These are phyloP conservation scores for Hippoglossus stenolepis DNA, from an alignment of 2,113 vertebrate species.

Conservation along the genomic window DNA sequence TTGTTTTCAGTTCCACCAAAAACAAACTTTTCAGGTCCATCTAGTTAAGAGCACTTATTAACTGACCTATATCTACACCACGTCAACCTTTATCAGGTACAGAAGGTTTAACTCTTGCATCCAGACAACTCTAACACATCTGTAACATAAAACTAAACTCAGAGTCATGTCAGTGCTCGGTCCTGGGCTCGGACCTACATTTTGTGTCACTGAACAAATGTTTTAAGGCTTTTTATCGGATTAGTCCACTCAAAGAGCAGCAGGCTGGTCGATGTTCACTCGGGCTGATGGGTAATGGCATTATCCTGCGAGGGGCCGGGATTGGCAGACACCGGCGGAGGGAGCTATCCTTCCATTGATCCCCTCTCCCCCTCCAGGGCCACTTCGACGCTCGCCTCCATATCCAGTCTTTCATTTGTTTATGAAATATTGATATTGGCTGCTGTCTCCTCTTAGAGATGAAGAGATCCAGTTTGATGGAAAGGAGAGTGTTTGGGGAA, in stretches of 20 bases:
- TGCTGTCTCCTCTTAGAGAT: conserved; percentile 64
- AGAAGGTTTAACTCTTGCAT: too few species aligned
- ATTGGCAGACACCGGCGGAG: conserved; percentile 68
- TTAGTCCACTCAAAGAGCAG: conserved; percentile 79
- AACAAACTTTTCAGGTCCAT: too few species aligned
- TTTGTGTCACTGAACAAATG: conserved; percentile 83
- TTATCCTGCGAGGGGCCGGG: conserved; percentile 67
- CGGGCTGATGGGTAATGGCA: conserved; percentile 79
- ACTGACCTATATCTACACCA: too few species aligned
- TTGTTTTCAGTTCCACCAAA: too few species aligned
- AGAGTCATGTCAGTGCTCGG: background rate
- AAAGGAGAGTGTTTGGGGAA: background rate
- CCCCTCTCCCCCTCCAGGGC: conserved; percentile 38
- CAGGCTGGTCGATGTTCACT: conserved; percentile 79
- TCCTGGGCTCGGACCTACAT: conserved; percentile 49
- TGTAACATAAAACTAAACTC: too few species aligned
- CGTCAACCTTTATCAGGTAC: too few species aligned
- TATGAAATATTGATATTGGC: conserved; percentile 86
- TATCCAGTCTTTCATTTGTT: conserved; percentile 77
- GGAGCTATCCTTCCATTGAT: conserved; percentile 65
- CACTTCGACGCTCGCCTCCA: conserved; percentile 60
- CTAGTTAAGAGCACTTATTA: too few species aligned
- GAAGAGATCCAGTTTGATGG: conserved; percentile 34
- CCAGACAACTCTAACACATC: too few species aligned
- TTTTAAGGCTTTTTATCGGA: conserved; percentile 84